A percentile compares a stretch with the other conserved stretches of the same genome.
These are phyloP conservation scores for Cotesia congregata DNA, from an alignment of 2,888 invertebrate species.

Conservation along the genomic window DNA sequence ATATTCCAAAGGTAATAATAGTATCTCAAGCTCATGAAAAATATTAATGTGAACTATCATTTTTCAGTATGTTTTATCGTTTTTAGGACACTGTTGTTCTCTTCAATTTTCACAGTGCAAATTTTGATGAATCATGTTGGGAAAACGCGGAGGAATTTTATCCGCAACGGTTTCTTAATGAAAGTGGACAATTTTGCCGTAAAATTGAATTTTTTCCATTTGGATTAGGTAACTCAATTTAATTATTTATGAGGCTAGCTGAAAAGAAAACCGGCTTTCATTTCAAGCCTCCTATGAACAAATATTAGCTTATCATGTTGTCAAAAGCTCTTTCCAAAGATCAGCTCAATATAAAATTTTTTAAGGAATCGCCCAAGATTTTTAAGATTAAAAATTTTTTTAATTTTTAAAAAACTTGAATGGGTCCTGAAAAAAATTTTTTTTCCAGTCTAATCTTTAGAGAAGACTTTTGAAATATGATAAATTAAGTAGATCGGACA, in stretches of 20 bases:
- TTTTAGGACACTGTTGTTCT: conserved; percentile 75
- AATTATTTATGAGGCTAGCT: conserved; percentile 3
- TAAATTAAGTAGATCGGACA: no score
- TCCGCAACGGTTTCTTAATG: conserved; percentile 78
- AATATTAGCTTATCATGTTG: background rate
- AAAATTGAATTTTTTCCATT: conserved; percentile 76
- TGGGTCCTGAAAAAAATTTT: no score
- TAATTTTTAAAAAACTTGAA: background rate
- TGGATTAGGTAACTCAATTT: conserved; percentile 74
- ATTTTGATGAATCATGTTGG: conserved; percentile 76
- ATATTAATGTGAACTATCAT: conserved; percentile 6
- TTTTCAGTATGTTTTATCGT: conserved; percentile 32
- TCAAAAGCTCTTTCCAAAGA: no score
- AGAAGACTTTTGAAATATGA: no score
- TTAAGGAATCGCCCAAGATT: background rate
- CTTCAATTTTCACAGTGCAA: conserved; percentile 75
- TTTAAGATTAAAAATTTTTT: no score
- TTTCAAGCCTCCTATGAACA: background rate
- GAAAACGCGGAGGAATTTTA: conserved; percentile 74
- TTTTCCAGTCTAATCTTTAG: no score
- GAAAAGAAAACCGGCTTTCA: no score
- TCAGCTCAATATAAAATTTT: no score
- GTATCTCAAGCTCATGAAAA: background rate
- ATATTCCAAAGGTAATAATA: conserved; percentile 70
- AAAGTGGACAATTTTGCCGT: conserved; percentile 72